Evolutionary conservation across 2,888 invertebrate species (phyloP).

Genomic region (Brachylomia viminalis): DNA sequence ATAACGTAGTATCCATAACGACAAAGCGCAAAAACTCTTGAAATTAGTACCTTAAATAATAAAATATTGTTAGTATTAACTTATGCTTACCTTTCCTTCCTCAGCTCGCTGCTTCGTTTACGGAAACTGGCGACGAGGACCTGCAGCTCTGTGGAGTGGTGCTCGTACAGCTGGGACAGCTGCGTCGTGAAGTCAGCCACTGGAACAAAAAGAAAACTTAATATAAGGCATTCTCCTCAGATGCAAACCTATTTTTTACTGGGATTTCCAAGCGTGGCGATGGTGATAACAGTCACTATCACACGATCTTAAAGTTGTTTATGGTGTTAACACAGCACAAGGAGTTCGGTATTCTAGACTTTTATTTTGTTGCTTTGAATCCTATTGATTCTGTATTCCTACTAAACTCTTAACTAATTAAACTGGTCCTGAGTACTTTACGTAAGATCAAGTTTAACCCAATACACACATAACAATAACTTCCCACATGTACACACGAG

Average conservation of each 20-base stretch:
- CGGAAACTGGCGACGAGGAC: conserved; percentile 96
- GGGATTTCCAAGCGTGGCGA: neutral
- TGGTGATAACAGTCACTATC: neutral
- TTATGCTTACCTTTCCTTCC: conserved; percentile 94
- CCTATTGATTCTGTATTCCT: neutral
- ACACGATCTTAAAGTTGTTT: neutral
- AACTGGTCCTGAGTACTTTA: neutral
- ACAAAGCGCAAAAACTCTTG: neutral
- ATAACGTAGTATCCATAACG: neutral
- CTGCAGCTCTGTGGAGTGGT: conserved; percentile 96
- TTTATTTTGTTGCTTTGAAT: neutral
- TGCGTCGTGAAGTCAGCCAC: conserved; percentile 98
- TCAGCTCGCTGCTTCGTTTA: conserved; percentile 95
- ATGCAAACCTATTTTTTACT: neutral
- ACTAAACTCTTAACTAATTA: neutral
- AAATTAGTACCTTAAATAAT: neutral
- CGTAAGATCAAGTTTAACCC: neutral
- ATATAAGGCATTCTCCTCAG: neutral
- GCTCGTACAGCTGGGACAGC: conserved; percentile 96
- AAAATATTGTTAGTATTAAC: neutral
- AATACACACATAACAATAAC: conserved; percentile 4
- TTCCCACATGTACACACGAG: neutral
- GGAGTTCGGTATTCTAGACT: neutral
- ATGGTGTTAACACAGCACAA: neutral
- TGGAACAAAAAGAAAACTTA: conserved; percentile 86